These are phyloP conservation scores for Podarcis muralis DNA, from an alignment of 2,113 vertebrate genomes.

Conservation along the genomic window DNA sequence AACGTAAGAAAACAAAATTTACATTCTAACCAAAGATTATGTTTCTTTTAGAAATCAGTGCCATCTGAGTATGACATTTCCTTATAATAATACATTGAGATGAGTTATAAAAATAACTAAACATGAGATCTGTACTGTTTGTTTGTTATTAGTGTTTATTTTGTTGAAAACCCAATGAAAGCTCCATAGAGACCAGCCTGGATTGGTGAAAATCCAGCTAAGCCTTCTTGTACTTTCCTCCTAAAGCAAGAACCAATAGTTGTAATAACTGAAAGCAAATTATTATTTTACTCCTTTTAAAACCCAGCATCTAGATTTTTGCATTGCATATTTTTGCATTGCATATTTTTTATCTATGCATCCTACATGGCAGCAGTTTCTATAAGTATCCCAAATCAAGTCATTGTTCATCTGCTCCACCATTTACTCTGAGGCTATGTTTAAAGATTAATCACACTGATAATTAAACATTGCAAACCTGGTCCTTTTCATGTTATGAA, in stretches of 20 bases:
- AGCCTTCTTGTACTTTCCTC: not conserved
- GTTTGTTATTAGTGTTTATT: no score
- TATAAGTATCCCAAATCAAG: not conserved
- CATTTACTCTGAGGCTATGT: not conserved
- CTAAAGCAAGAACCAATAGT: not conserved
- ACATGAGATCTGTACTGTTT: not conserved
- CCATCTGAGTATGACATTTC: not conserved
- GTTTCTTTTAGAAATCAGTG: not conserved
- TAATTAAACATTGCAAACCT: not conserved
- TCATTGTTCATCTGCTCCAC: not conserved
- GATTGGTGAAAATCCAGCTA: not conserved
- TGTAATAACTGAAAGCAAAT: not conserved
- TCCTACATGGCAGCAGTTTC: not conserved
- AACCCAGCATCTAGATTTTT: no score
- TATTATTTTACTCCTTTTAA: no score
- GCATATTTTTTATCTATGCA: not conserved
- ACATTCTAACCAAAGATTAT: not conserved
- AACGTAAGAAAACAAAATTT: not conserved
- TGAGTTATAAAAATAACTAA: not conserved
- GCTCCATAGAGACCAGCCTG: no score
- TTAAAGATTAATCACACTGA: not conserved
- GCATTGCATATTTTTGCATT: no score
- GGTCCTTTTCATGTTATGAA: not conserved
- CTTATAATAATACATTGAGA: no score
- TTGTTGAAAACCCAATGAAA: no score